Evolutionary conservation across 1,140 invertebrate species (phyloP), one percentile per base, ranked within the genome.

Genomic region (Philotrypesis tridentata): DNA sequence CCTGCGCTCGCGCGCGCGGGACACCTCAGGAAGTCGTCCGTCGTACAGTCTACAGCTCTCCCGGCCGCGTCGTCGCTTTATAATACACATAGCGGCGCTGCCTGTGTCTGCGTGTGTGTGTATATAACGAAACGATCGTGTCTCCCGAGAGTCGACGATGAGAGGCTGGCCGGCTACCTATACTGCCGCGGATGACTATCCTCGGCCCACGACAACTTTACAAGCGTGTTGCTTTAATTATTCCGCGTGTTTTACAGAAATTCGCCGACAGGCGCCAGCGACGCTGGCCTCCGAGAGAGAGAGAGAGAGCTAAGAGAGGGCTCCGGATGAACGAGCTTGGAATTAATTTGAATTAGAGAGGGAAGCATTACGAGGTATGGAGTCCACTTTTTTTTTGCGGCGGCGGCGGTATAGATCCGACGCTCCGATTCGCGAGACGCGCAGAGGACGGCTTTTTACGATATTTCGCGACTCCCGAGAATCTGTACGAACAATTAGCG

Each of bases 171-270:
- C n/a, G n/a, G n/a, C n/a, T n/a, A n/a, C n/a, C n/a, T n/a, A n/a
- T n/a, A n/a, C n/a, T n/a, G n/a, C n/a, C n/a, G n/a, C n/a, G n/a
- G 33, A 37, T 33, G 72, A 55, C 48, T 31, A 8, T 17, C 21
- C 70, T 55, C 48, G 60, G 31, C n/a, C n/a, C n/a, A n/a, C n/a
- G 17, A 82, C 74, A 76, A 82, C 68, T 82, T 82, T 82, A 82
- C 74, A 82, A 82, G 74, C 75, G 80, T 82, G 80, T 82, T 82
- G 74, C 74, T 82, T 82, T 82, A 77, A 82, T 82, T 82, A 82
- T 82, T 82, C 74, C 65, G 55, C 80, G 72, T 76, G 68, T 82
- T 82, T 78, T 77, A 76, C 74, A 82, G 80, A 82, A 82, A 77
- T 72, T 77, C 74, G 33, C 80, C 80, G 74, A 74, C 43, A 29